A percentile compares a stretch with the other conserved stretches of the same genome.
Evolutionary conservation across 2,888 invertebrate species (phyloP).

Genomic region (Cheilosia impressa): DNA sequence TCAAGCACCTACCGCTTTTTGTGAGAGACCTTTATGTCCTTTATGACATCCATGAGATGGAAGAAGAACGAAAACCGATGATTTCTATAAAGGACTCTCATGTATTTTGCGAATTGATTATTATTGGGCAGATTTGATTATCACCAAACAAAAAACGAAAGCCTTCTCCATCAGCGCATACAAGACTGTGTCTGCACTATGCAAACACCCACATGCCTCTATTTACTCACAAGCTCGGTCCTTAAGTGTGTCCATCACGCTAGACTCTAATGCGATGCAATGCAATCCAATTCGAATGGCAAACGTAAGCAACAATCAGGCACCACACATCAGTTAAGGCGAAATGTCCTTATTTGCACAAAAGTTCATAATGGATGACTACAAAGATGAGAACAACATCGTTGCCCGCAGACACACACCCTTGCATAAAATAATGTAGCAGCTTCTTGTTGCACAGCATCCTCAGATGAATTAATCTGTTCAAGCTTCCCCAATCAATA

Average conservation of each 20-base stretch:
- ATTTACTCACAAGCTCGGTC: not conserved
- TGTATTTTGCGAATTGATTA: too few species aligned
- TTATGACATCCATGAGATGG: too few species aligned
- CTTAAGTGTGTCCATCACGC: conserved; percentile 34
- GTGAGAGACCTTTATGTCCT: too few species aligned
- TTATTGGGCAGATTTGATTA: too few species aligned
- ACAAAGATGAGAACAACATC: conserved; percentile 60
- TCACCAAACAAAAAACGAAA: too few species aligned
- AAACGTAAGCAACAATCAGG: conserved; percentile 43
- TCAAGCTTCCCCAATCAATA: conserved; percentile 19
- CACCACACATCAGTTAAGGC: conserved; percentile 16
- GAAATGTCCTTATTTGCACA: conserved; percentile 39
- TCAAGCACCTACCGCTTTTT: too few species aligned
- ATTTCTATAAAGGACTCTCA: too few species aligned
- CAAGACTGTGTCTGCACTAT: too few species aligned
- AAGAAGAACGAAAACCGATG: too few species aligned
- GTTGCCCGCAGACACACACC: conserved; percentile 2
- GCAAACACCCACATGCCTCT: not conserved
- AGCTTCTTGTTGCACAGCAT: conserved; percentile 16
- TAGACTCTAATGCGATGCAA: conserved; percentile 25
- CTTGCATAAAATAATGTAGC: not conserved
- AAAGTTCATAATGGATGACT: conserved; percentile 61
- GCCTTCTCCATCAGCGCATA: too few species aligned
- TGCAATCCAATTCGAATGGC: conserved; percentile 42
- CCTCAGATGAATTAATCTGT: conserved; percentile 24